Conservation (phyloP, 2,113 vertebrate species). For the Lepidiolamprologus cunningtoni region DNA sequence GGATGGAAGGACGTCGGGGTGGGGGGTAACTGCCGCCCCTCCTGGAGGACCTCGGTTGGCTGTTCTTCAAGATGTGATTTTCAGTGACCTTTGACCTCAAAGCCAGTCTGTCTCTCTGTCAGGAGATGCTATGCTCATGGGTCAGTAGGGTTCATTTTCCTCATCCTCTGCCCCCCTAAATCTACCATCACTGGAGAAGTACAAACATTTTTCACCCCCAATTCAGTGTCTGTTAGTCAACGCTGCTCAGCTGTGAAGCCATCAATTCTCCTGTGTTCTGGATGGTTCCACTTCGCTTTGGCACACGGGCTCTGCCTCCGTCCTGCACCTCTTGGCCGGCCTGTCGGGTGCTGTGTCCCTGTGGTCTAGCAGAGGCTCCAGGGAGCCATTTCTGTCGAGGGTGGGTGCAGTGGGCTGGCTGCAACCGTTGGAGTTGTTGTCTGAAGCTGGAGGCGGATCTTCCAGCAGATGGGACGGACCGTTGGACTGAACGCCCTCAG, state of each 20-base stretch:
- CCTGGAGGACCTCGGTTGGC: conserved; percentile 9
- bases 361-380: conserved; percentile 39
- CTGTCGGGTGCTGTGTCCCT: conserved; percentile 28
- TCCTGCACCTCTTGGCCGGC: conserved; percentile 55
- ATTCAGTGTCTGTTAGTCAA: background rate
- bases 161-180: background rate
- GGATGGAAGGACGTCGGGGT: background rate
- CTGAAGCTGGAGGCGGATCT: conserved; percentile 35
- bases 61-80: conserved; percentile 10
- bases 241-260: background rate
- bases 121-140: background rate
- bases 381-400: conserved; percentile 67
- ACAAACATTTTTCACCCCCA: background rate
- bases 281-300: conserved; percentile 45
- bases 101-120: conserved; percentile 5
- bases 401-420: conserved; percentile 51
- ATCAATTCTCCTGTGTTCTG: conserved; percentile 48
- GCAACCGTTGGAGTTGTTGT: conserved; percentile 81
- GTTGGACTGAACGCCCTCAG: conserved; percentile 70
- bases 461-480: conserved; percentile 68
- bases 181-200: background rate
- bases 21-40: background rate
- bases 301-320: conserved; percentile 42
- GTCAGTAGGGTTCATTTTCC: background rate
- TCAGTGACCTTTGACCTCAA: conserved; percentile 25